phyloP scores from a whole-genome alignment of 2,113 vertebrate species.

The Mobula hypostoma region DNA sequence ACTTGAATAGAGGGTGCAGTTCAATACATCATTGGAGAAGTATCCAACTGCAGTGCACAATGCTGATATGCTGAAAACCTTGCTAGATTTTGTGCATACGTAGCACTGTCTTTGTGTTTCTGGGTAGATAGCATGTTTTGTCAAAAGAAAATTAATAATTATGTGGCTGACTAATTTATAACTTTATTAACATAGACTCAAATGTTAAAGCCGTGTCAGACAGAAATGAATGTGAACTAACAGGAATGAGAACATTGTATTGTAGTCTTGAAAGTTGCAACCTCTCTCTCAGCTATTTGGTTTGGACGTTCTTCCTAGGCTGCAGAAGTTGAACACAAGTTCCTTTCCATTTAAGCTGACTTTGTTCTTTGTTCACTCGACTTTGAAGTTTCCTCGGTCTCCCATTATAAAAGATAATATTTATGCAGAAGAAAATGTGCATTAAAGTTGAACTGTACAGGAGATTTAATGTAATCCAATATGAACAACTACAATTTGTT shows the following conservation, averaged over 20 bases:
- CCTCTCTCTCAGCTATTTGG: not conserved
- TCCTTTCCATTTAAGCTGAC: not conserved
- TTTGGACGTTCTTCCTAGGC: not conserved
- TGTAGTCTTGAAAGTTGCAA: not conserved
- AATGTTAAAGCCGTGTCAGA: not conserved
- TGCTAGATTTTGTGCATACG: not conserved
- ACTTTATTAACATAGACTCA: conserved; percentile 4
- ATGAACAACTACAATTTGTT: too few relatives aligned
- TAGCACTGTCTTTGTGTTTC: conserved; percentile 12
- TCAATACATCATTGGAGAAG: not conserved
- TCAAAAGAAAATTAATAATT: not conserved
- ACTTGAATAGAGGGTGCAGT: not conserved
- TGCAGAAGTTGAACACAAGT: not conserved
- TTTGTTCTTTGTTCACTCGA: not conserved
- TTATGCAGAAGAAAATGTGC: too few relatives aligned
- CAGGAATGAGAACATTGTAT: not conserved
- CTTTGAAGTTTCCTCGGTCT: not conserved
- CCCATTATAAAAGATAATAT: not conserved
- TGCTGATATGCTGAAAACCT: not conserved
- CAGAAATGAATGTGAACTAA: not conserved
- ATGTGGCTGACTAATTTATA: not conserved
- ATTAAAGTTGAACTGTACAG: too few relatives aligned
- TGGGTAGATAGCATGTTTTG: not conserved
- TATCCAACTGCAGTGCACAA: not conserved
- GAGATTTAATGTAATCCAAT: too few relatives aligned